phyloP scores from a whole-genome alignment of 2,888 invertebrate species.

The Pediacus dermestoides region DNA sequence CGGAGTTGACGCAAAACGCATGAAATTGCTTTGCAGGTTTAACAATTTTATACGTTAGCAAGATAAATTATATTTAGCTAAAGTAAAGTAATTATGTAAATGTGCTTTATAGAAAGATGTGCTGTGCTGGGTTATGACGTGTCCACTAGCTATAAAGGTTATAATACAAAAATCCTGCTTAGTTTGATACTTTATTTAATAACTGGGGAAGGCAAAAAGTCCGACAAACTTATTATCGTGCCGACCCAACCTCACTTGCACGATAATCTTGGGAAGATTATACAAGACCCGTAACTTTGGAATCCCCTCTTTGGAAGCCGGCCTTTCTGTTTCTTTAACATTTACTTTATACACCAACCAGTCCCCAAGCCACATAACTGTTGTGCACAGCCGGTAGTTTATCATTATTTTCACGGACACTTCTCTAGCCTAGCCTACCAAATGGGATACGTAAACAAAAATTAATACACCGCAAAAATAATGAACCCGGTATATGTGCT shows the following conservation, averaged over 20 bases:
- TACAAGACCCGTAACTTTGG: conserved; percentile 16
- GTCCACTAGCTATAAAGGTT: no score
- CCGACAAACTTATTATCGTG: no score
- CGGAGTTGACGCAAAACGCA: no score
- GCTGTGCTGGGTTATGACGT: no score
- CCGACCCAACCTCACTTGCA: not conserved
- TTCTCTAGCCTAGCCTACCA: no score
- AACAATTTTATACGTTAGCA: not conserved
- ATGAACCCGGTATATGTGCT: no score
- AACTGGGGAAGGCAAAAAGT: no score
- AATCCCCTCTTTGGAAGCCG: conserved; percentile 19
- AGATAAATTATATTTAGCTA: no score
- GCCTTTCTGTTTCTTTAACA: conserved; percentile 23
- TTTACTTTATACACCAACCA: conserved; percentile 13
- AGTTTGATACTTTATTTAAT: no score
- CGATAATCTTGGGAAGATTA: conserved; percentile 16
- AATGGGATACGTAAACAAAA: conserved; percentile 3
- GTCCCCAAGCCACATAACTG: conserved; percentile 10
- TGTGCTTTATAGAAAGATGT: no score
- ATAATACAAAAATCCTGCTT: no score
- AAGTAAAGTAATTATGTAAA: no score
- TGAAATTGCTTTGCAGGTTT: not conserved
- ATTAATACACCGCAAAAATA: conserved; percentile 3
- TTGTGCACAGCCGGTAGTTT: conserved; percentile 9
- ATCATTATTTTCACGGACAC: not conserved